These are phyloP conservation scores for Sylvicola cinctus DNA, from an alignment of 2,888 invertebrate genomes.

Conservation along the genomic window DNA sequence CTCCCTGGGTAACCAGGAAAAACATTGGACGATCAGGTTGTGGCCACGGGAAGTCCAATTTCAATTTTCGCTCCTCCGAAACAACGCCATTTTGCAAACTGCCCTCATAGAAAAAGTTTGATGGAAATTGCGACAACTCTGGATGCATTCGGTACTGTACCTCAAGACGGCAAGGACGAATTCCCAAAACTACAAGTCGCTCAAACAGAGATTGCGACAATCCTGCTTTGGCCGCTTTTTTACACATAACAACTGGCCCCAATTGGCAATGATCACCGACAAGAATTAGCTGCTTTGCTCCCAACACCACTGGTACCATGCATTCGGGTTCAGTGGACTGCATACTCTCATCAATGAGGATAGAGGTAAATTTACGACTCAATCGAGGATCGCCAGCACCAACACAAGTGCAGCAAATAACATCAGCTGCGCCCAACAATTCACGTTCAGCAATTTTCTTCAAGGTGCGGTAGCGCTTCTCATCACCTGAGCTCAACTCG, in stretches of 20 bases:
- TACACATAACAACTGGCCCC: conserved; percentile 98
- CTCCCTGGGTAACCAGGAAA: conserved; percentile 94
- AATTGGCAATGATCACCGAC: conserved; percentile 99
- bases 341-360: conserved; percentile 93
- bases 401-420: conserved; percentile 97
- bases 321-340: conserved; percentile 96
- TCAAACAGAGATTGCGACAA: conserved; percentile 95
- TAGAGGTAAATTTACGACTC: conserved; percentile 85
- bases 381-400: conserved; percentile 93
- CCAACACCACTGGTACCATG: conserved; percentile 96
- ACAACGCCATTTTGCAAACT: conserved; percentile 98
- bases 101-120: conserved; percentile 98
- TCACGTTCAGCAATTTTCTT: conserved; percentile 83
- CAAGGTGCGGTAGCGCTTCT: conserved; percentile 75
- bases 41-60: conserved; percentile 97
- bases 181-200: conserved; percentile 88
- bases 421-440: conserved; percentile 86
- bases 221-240: conserved; percentile 93
- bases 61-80: conserved; percentile 81
- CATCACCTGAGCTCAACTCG: conserved; percentile 87
- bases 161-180: conserved; percentile 88
- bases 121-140: conserved; percentile 89
- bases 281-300: conserved; percentile 88
- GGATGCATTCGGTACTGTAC: conserved; percentile 99
- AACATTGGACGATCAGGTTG: conserved; percentile 93